A percentile compares a stretch with the other conserved stretches of the same genome.
Evolutionary conservation across 1,140 invertebrate species (phyloP).

Genomic region (Scaptomyza montana): DNA sequence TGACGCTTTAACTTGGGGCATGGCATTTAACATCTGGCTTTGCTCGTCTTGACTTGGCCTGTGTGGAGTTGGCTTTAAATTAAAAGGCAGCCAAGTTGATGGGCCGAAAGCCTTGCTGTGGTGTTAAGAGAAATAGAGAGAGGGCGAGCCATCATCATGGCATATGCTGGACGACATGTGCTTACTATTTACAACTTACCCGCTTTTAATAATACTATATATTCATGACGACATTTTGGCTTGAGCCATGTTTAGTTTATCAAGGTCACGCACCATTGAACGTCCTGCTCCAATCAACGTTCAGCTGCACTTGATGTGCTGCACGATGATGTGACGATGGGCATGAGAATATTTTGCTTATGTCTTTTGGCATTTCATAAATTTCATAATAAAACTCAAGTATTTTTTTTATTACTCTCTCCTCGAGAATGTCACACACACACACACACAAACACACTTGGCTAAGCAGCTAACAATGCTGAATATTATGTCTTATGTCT

Average conservation of each 20-base stretch:
- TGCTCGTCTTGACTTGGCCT: slow-evolving; percentile 20
- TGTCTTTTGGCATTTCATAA: slow-evolving; percentile 49
- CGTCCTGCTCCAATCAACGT: slow-evolving; percentile 56
- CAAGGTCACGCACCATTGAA: slow-evolving; percentile 66
- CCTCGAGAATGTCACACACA: neutral
- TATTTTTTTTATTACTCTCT: slow-evolving; percentile 1
- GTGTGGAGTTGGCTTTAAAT: slow-evolving; percentile 10
- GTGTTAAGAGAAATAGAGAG: too few relatives aligned
- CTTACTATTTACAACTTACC: neutral
- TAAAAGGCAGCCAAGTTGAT: slow-evolving; percentile 18
- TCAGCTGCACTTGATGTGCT: slow-evolving; percentile 53
- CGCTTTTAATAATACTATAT: neutral
- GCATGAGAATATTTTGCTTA: slow-evolving; percentile 50
- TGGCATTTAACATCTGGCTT: slow-evolving; percentile 17
- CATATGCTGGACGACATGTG: slow-evolving; percentile 25
- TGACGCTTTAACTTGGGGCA: slow-evolving; percentile 37
- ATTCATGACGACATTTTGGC: slow-evolving; percentile 53
- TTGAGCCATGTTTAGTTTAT: slow-evolving; percentile 47
- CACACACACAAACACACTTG: too few relatives aligned
- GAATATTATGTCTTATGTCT: slow-evolving; percentile 8
- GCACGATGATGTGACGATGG: slow-evolving; percentile 13
- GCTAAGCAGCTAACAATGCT: slow-evolving; percentile 1
- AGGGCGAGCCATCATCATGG: slow-evolving; percentile 3
- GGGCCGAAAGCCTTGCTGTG: neutral
- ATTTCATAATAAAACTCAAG: slow-evolving; percentile 35